phyloP scores from a whole-genome alignment of 1,140 invertebrate species.

The Ips typographus region DNA sequence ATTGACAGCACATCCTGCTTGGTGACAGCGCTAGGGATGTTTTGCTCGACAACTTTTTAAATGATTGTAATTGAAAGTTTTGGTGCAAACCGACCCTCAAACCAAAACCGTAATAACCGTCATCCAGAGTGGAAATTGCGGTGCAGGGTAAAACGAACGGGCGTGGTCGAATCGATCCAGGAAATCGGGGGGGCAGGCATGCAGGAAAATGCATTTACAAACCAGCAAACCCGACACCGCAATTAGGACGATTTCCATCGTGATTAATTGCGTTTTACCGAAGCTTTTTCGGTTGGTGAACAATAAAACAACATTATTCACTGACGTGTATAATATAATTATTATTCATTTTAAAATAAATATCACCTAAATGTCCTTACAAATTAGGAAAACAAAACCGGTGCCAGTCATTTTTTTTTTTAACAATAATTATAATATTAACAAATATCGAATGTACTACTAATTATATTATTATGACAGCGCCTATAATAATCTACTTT shows the following conservation, averaged over 20 bases:
- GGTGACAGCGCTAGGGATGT: no score
- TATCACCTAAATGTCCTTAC: constrained; percentile 13
- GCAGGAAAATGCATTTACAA: constrained; percentile 30
- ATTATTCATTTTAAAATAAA: constrained; percentile 8
- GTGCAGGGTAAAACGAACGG: constrained; percentile 22
- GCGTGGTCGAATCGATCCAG: constrained; percentile 31
- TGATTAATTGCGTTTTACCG: not conserved
- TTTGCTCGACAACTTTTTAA: no score
- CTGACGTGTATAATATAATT: not conserved
- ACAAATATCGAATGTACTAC: no score
- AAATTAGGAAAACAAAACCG: constrained; percentile 5
- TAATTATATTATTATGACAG: no score
- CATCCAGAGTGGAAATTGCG: constrained; percentile 11
- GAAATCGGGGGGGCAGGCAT: constrained; percentile 23
- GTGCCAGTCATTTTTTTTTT: constrained; percentile 2
- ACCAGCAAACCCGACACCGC: constrained; percentile 33
- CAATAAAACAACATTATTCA: not conserved
- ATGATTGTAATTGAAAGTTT: no score
- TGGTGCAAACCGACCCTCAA: no score
- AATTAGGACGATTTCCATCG: constrained; percentile 26
- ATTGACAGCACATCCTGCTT: no score
- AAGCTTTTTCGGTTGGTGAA: not conserved
- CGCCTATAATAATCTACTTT: no score
- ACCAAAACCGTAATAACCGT: no score
- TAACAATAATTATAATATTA: no score